These are phyloP conservation scores for Ophonus ardosiacus DNA, from an alignment of 2,888 invertebrate genomes.

Conservation along the genomic window DNA sequence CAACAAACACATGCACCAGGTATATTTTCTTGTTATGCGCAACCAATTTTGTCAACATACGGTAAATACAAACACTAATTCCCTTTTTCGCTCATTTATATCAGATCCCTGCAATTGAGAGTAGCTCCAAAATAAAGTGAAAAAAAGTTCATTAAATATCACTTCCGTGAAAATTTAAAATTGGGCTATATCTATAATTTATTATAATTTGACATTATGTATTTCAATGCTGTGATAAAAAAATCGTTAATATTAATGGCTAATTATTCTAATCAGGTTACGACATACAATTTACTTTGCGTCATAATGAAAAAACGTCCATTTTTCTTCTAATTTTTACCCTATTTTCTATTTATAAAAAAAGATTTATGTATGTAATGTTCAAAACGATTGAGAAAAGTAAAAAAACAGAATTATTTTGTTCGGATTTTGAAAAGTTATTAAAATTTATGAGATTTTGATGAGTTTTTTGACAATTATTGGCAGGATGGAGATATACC, in stretches of 20 bases:
- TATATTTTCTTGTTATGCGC: too few species aligned
- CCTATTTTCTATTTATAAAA: background rate
- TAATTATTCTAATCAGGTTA: too few species aligned
- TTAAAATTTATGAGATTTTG: background rate
- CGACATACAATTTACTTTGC: too few species aligned
- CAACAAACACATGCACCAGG: too few species aligned
- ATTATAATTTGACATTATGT: background rate
- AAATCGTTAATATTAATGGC: background rate
- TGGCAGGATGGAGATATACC: background rate
- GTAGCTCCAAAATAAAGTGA: too few species aligned
- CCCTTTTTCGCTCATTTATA: too few species aligned
- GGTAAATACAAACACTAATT: too few species aligned
- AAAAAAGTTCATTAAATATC: too few species aligned
- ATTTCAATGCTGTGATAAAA: background rate
- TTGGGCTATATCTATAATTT: background rate
- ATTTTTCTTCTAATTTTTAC: background rate
- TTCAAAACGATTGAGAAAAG: background rate
- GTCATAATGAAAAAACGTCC: too few species aligned
- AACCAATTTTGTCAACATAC: too few species aligned
- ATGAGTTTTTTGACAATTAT: background rate
- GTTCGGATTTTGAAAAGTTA: background rate
- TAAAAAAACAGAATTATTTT: background rate
- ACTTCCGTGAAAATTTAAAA: too few species aligned
- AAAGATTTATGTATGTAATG: background rate
- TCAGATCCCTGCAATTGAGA: too few species aligned